Evolutionary conservation across 2,113 vertebrate species (phyloP), one percentile per base, ranked within the genome.

Genomic region (Nothoprocta perdicaria): DNA sequence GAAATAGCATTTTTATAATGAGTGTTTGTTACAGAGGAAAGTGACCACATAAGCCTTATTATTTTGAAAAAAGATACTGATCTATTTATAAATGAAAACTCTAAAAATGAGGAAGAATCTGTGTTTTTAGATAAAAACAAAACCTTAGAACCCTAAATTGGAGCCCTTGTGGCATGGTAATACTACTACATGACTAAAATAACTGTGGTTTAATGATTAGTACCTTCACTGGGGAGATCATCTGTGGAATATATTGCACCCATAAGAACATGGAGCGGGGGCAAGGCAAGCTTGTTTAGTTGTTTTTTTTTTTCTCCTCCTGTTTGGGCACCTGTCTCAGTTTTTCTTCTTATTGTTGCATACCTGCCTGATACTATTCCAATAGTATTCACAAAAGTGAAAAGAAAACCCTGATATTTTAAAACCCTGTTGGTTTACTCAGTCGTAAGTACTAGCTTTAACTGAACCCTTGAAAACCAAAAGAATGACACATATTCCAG

Each of bases 11-110:
- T 57, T 77, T 52, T 50, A 58, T 62, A 4, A 80, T 38, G 41
- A 41, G 9, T 24, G 14, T 61, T 73, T 91, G 33, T 41, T 66
- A 52, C 27, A 83, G 8, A 6, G 41, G 82, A 52, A 60, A 29
- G n/a, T 1, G 8, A 46, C 62, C 29, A 33, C 6, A 12, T 0
- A 1, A 80, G n/a, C 31, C 15, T 60, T 33, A 48, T n/a, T 57
- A 26, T 84, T 89, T 57, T 71, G 24, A 86, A 82, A 82, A 24
- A n/a, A 27, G 18, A 80, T 12, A 63, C 13, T 6, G 11, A 80
- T 53, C 21, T 48, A 48, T 27, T 46, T 65, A 60, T 21, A 73
- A 57, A 63, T 3, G n/a, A 12, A 29, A 58, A 69, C 27, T 68
- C 12, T 43, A 50, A 80, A 79, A 61, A 45, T 19, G 1, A 58